These are phyloP conservation scores for Spea multiplicata DNA, from an alignment of 2,113 vertebrate genomes.

Conservation along the genomic window DNA sequence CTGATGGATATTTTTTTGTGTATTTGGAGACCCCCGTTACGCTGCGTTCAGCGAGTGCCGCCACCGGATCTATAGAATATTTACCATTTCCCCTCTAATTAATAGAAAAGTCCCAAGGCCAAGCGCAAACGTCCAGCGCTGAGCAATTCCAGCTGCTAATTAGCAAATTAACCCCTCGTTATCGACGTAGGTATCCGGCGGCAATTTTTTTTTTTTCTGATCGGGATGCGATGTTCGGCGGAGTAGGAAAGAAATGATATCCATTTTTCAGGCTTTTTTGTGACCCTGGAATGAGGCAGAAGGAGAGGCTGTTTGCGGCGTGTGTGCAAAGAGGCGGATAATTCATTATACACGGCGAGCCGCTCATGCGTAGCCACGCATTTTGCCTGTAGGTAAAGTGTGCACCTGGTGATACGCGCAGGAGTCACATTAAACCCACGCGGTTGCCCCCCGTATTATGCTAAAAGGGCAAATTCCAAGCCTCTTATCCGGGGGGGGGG, in stretches of 20 bases:
- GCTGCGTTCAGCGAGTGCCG: conserved; percentile 4
- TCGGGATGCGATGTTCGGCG: too few species aligned
- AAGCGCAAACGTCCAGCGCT: not conserved
- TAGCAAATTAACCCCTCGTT: not conserved
- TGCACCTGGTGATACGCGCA: conserved; percentile 55
- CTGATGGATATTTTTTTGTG: conserved; percentile 20
- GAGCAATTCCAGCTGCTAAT: too few species aligned
- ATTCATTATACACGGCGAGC: conserved; percentile 55
- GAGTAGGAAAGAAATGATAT: too few species aligned
- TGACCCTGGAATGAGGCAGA: conserved; percentile 24
- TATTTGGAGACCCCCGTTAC: conserved; percentile 15
- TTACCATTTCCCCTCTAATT: conserved; percentile 10
- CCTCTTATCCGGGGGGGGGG: not conserved
- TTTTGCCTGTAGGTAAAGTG: conserved; percentile 56
- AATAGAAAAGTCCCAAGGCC: conserved; percentile 11
- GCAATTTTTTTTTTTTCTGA: too few species aligned
- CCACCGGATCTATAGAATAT: conserved; percentile 15
- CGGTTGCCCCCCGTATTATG: not conserved
- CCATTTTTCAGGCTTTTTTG: not conserved
- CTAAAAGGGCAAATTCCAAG: not conserved
- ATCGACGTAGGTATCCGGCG: too few species aligned
- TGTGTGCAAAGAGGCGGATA: conserved; percentile 53
- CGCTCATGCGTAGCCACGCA: conserved; percentile 57
- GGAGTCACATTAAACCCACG: conserved; percentile 43
- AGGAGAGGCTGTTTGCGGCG: conserved; percentile 29